phyloP scores from a whole-genome alignment of 2,113 vertebrate species.

The Phrynosoma platyrhinos region DNA sequence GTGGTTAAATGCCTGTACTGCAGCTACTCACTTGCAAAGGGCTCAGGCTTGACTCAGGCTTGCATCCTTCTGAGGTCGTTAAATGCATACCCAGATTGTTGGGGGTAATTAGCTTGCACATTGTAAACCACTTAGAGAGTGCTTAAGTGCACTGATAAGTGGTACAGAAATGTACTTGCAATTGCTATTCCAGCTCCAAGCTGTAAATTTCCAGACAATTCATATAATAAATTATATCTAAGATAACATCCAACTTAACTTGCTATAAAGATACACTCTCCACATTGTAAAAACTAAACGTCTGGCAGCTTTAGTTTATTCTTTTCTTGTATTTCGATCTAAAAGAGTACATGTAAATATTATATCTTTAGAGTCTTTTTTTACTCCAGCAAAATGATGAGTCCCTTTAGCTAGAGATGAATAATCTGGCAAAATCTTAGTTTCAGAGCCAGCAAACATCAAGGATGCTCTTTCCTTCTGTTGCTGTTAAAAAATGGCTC shows the following conservation, averaged over 20 bases:
- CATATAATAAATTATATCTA: constrained; percentile 43
- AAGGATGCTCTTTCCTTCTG: constrained; percentile 62
- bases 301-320: constrained; percentile 64
- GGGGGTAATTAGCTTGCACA: too few relatives aligned
- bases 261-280: constrained; percentile 61
- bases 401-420: constrained; percentile 62
- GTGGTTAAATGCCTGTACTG: too few relatives aligned
- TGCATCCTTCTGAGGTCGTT: too few relatives aligned
- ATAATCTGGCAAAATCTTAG: constrained; percentile 69
- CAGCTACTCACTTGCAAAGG: too few relatives aligned
- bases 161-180: too few relatives aligned
- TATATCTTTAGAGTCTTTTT: constrained; percentile 64
- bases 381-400: constrained; percentile 56
- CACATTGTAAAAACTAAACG: constrained; percentile 71
- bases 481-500: constrained; percentile 63
- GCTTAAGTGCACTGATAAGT: too few relatives aligned
- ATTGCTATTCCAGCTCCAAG: background rate
- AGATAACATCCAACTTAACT: background rate
- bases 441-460: constrained; percentile 55
- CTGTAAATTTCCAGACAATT: constrained; percentile 45
- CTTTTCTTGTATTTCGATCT: constrained; percentile 53
- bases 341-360: constrained; percentile 58
- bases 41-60: too few relatives aligned
- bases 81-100: too few relatives aligned
- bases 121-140: too few relatives aligned